Base-by-base conservation (phyloP, 2,797 vertebrate species). In the Dryobates pubescens region DNA sequence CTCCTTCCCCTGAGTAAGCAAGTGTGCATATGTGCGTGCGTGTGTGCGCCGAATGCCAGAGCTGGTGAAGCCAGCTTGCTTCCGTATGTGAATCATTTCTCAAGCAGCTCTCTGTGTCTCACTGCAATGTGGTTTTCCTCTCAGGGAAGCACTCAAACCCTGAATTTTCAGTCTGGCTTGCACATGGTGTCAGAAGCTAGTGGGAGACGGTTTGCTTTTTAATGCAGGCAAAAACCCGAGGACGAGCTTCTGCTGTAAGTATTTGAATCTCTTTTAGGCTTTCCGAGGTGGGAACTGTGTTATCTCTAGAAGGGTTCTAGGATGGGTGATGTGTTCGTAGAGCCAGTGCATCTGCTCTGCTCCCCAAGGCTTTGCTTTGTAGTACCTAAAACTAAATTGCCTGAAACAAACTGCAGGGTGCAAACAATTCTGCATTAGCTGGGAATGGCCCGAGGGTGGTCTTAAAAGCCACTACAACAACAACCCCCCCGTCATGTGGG, bases 41-140 rank as follows among this genome's bases (percentile, higher is more conserved):
- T 91, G 93, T 90, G 38, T 13, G 91, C 83, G 86, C 82, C 94
- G 92, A 88, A 58, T 68, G 88, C 94, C 77, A 96, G 94, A 36
- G 20, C 82, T 67, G 91, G 96, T 86, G 95, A 93, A 96, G 97
- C 95, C 97, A 82, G 96, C 96, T 97, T 91, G 96, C 97, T 98
- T 98, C 98, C 97, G 96, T 97, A 78, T 96, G 95, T 93, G 95
- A 96, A 97, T 96, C 94, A 69, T 97, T 98, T 98, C 97, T 96
- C 96, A 95, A 96, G 92, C 89, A 96, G 91, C 94, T 91, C 67
- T 47, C 95, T 88, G 91, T 93, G 82, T 90, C 96, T 96, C 83
- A 17, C 81, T 96, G 82, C 91, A 94, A 96, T 98, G 98, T 97
- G 98, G 98, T 97, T 98, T 98, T 97, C 97, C 95, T 98, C 96